Percentiles rank a stretch among this genome's conserved stretches.
phyloP scores from a whole-genome alignment of 2,797 vertebrate species.

The Lagocephalus sceleratus region DNA sequence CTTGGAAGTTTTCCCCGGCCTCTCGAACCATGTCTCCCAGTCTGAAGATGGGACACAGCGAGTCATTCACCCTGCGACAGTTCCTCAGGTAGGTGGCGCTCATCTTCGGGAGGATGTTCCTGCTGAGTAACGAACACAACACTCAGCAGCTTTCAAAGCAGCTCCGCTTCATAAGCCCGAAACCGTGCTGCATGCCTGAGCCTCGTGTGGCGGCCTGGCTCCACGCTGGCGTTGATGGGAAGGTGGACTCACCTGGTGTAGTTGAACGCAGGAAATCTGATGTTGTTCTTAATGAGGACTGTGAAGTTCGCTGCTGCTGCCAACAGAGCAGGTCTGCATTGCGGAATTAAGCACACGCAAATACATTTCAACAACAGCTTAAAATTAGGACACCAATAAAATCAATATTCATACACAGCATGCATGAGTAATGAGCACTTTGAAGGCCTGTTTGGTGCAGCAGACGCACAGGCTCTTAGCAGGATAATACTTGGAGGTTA shows the following conservation, averaged over 20 bases:
- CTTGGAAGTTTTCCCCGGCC: slow-evolving; percentile 80
- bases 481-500: too few species aligned
- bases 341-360: background rate
- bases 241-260: slow-evolving; percentile 72
- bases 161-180: too few species aligned
- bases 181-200: too few species aligned
- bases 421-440: too few species aligned
- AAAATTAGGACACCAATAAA: background rate
- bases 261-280: slow-evolving; percentile 84
- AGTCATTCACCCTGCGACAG: slow-evolving; percentile 69
- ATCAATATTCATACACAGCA: too few species aligned
- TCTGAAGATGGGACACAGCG: slow-evolving; percentile 83
- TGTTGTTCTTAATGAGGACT: slow-evolving; percentile 86
- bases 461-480: too few species aligned
- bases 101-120: slow-evolving; percentile 82
- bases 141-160: too few species aligned
- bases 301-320: slow-evolving; percentile 87
- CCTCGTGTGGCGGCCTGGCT: too few species aligned
- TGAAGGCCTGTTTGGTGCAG: too few species aligned
- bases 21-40: slow-evolving; percentile 81
- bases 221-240: background rate
- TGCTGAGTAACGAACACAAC: slow-evolving; percentile 45
- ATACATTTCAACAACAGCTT: background rate
- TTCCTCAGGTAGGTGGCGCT: slow-evolving; percentile 69
- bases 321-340: slow-evolving; percentile 79